These are phyloP conservation scores for Ooceraea biroi DNA, from an alignment of 1,140 invertebrate species.

Conservation along the genomic window DNA sequence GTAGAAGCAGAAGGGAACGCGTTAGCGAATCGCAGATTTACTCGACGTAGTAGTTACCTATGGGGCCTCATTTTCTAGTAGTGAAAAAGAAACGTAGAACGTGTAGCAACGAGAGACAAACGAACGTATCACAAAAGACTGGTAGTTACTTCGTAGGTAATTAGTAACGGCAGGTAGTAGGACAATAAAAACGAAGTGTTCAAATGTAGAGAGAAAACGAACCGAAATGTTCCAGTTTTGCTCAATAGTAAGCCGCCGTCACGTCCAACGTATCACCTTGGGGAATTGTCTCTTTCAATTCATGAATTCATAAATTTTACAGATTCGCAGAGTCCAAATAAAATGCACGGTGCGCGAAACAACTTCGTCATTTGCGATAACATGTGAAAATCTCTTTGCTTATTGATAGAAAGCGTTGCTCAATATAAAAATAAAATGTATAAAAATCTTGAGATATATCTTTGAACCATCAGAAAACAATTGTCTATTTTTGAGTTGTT, in stretches of 20 bases:
- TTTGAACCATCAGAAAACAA: background rate
- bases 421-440: conserved; percentile 9
- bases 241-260: conserved; percentile 51
- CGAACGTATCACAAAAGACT: conserved; percentile 81
- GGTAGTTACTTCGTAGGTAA: conserved; percentile 81
- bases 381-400: background rate
- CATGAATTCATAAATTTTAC: background rate
- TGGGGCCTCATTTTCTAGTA: conserved; percentile 82
- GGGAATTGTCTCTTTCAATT: conserved; percentile 33
- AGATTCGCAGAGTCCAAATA: background rate
- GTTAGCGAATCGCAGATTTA: conserved; percentile 69
- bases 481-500: background rate
- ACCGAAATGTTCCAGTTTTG: conserved; percentile 52
- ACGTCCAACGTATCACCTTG: conserved; percentile 43
- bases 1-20: conserved; percentile 74
- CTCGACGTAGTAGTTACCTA: conserved; percentile 77
- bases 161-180: conserved; percentile 75
- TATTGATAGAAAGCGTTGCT: background rate
- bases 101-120: conserved; percentile 65
- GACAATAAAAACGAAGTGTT: conserved; percentile 82
- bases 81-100: conserved; percentile 66
- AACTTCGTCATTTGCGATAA: background rate
- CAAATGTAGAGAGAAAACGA: conserved; percentile 66
- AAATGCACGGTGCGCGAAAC: background rate
- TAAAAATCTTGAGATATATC: background rate